Base-by-base conservation (phyloP, 2,888 invertebrate species). In the Catocala sponsa region DNA sequence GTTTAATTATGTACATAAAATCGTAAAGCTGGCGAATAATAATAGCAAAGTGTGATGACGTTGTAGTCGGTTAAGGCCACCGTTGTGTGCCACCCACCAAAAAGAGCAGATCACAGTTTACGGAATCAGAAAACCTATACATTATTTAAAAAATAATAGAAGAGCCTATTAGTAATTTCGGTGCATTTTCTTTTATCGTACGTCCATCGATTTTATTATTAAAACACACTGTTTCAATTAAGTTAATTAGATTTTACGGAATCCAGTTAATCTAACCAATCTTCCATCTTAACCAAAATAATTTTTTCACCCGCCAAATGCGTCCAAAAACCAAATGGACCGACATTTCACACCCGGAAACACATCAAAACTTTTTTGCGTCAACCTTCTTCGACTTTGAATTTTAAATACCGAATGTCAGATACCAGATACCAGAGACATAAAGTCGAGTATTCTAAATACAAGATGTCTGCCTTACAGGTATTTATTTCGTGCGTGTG, bases 301-400 rank as follows among this genome's bases (percentile, higher is more conserved):
- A 38, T 68, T 72, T 77, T 80, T 85, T 82, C 61, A 65, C 66
- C 55, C 75, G 76, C 84, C 85, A 87, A 90, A 90, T 87, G 87
- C 87, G 84, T 83, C 83, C 80, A 74, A 76, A 82, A 86, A 87
- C 87, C 86, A 88, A 92, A 91, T 88, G 90, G 84, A 83, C 78
- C 85, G 78, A 83, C 89, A 92, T 91, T 92, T 92, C 87, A 92
- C 91, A 90, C 90, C 91, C 90, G 92, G 90, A 91, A 92, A 92
- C 80, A 85, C 82, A 83, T 86, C 83, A 67, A 81, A 84, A 82
- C 78, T 89, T 90, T 84, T 91, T 91, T 89, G 84, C 81, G 76
- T 71, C 69, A 63, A 78, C 78, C 73, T 72, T 71, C 59, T 43
- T 63, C 55, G 53, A 55, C 51, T 68, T 72, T 68, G 33, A 72